These are phyloP conservation scores for Rhinella marina DNA, from an alignment of 2,797 vertebrate genomes.

Conservation along the genomic window DNA sequence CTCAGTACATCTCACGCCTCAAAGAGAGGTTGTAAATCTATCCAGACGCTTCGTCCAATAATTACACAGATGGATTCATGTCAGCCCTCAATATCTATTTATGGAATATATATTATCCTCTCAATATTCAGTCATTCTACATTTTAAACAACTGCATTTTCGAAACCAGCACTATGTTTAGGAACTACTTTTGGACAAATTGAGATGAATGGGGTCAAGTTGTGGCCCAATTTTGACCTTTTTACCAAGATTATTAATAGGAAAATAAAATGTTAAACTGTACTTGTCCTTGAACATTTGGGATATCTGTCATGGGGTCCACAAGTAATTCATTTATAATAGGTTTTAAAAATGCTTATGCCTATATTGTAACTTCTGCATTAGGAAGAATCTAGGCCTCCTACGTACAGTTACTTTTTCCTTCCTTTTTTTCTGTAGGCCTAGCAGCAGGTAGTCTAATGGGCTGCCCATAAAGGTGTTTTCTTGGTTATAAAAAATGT, in stretches of 20 bases:
- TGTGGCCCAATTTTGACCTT: neutral
- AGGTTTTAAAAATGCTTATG: neutral
- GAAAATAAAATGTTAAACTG: neutral
- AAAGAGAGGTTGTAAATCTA: constrained; percentile 18
- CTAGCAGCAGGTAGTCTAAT: too few species aligned
- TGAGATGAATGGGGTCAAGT: neutral
- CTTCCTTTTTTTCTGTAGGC: too few species aligned
- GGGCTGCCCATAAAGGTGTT: too few species aligned
- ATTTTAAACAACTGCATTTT: constrained; percentile 3
- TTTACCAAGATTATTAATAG: neutral
- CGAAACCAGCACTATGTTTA: neutral
- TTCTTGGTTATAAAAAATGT: too few species aligned
- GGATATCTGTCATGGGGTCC: neutral
- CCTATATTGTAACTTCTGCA: too few species aligned
- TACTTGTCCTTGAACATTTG: neutral
- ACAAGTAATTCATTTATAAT: neutral
- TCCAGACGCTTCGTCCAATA: neutral
- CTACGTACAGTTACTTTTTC: too few species aligned
- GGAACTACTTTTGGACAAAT: neutral
- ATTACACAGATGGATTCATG: constrained; percentile 15
- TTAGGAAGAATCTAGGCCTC: too few species aligned
- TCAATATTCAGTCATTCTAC: constrained; percentile 20
- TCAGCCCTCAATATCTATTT: constrained; percentile 7
- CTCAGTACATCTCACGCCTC: constrained; percentile 36
- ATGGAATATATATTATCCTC: neutral